These are phyloP conservation scores for Coelopa pilipes DNA, from an alignment of 2,888 invertebrate species.

Conservation along the genomic window DNA sequence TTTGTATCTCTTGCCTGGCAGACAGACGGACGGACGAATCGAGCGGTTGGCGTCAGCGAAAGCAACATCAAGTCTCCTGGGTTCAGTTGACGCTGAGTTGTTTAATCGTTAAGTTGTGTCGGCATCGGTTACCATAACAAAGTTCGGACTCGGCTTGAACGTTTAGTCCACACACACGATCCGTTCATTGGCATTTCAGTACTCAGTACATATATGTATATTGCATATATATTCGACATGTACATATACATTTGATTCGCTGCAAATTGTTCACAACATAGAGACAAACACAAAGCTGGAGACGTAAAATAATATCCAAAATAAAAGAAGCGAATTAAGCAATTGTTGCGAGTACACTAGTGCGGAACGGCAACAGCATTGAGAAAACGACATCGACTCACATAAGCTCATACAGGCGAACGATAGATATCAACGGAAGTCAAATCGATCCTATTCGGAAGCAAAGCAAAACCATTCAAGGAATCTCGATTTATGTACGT, in stretches of 20 bases:
- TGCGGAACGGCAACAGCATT: constrained; percentile 23
- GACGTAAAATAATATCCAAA: neutral
- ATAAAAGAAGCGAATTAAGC: neutral
- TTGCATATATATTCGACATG: too few relatives aligned
- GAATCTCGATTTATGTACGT: neutral
- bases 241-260: too few relatives aligned
- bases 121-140: constrained; percentile 51
- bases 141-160: constrained; percentile 11
- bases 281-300: constrained; percentile 7
- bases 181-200: neutral
- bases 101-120: constrained; percentile 63
- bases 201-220: too few relatives aligned
- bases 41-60: neutral
- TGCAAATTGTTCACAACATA: neutral
- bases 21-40: constrained; percentile 1
- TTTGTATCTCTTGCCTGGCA: too few relatives aligned
- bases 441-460: neutral
- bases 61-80: too few relatives aligned
- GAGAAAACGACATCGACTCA: neutral
- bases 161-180: neutral
- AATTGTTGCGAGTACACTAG: constrained; percentile 30
- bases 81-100: constrained; percentile 58
- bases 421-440: neutral
- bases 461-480: neutral
- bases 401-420: neutral